phyloP scores from a whole-genome alignment of 2,797 vertebrate species.

The Muscicapa striata region DNA sequence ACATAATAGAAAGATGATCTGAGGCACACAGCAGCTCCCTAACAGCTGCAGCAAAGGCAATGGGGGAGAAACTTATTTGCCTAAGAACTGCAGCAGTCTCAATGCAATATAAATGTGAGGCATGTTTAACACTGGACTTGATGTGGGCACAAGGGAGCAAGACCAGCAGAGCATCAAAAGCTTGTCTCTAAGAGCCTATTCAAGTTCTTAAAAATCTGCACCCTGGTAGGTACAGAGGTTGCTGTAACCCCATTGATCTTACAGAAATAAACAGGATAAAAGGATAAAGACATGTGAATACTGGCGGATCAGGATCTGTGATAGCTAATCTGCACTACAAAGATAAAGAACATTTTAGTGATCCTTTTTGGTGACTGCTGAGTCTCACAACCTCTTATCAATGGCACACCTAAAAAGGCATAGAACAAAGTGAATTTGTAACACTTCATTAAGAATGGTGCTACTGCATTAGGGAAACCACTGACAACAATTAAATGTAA shows the following conservation, averaged over 20 bases:
- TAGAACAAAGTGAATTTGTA: not conserved
- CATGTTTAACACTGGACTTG: not conserved
- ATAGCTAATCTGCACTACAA: constrained; percentile 13
- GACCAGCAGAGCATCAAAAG: not conserved
- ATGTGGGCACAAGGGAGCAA: not conserved
- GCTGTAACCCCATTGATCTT: not conserved
- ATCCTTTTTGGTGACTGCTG: not conserved
- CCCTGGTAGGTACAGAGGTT: not conserved
- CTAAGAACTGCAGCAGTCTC: not conserved
- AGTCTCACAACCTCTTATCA: not conserved
- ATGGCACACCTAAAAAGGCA: not conserved
- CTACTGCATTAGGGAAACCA: not conserved
- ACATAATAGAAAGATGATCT: not conserved
- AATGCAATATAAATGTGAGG: not conserved
- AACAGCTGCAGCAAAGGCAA: not conserved
- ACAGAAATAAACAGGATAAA: constrained; percentile 29
- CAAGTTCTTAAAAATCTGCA: not conserved
- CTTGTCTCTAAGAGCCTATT: not conserved
- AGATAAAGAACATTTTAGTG: not conserved
- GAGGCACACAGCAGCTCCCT: not conserved
- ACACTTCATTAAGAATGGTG: not conserved
- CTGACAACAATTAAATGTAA: constrained; percentile 5
- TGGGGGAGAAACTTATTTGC: not conserved
- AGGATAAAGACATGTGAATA: not conserved
- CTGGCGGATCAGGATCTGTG: not conserved